Evolutionary conservation across 2,113 vertebrate species (phyloP), one percentile per base, ranked within the genome.

Genomic region (Megaceryle torquata): DNA sequence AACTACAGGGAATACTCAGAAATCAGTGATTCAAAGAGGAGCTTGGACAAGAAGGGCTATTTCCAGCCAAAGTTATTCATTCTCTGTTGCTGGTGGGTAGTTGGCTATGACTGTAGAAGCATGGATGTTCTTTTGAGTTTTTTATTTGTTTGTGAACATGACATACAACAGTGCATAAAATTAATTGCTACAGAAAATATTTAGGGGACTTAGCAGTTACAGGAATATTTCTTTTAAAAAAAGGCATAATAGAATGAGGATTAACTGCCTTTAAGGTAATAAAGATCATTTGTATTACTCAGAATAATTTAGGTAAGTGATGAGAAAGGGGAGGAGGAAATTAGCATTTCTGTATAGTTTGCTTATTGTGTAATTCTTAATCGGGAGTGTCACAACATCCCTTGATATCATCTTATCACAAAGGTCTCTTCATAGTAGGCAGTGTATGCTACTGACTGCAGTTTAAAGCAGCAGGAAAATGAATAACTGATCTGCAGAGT

Each of bases 331-430:
- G 46, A 89, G 43, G 46, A 44, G 24, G 22, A 91, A 93, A 96
- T 90, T 81, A 93, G 37, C 93, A 93, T 95, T 91, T 94, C 79
- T 78, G 61, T 95, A 44, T 60, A 48, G 80, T 95, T 96, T 96
- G 80, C 82, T 91, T 94, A 75, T 79, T 77, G 29, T 95, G 48
- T 94, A 94, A 60, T 95, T 93, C 90, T 88, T 96, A 96, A 96
- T 95, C 65, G 88, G 74, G 54, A 78, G 51, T 94, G 86, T 93
- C 93, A 96, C 79, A 96, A 78, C 92, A 88, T 96, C 68, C 65
- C 80, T 94, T 91, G 89, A 63, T 96, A 88, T 37, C 64, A 78
- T 95, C 82, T 81, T 94, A 88, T 82, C 90, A 93, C 76, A 84
- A 80, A 95, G 46, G 80, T 94, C 69, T 89, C 77, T 81, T 94